phyloP scores from a whole-genome alignment of 1,140 invertebrate genomes.

The Rhyzopertha dominica region DNA sequence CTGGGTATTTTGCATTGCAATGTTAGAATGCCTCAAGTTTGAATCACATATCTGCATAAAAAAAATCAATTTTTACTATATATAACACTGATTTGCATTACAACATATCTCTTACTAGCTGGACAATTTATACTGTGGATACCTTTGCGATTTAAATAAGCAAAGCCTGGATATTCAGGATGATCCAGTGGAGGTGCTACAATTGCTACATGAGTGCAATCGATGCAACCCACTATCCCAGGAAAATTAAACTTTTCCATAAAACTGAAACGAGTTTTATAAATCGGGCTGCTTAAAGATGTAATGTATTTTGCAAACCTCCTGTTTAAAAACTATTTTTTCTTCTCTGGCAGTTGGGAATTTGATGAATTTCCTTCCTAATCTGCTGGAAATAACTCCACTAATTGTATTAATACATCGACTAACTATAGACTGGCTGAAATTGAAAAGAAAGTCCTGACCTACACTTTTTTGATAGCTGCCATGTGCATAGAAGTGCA shows the following conservation, averaged over 20 bases:
- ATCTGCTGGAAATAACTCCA: no score
- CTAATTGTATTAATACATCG: no score
- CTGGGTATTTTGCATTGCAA: conserved; percentile 3
- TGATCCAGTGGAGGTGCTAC: conserved; percentile 10
- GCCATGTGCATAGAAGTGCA: no score
- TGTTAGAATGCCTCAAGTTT: conserved; percentile 1
- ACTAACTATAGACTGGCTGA: no score
- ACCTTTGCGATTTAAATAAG: conserved; percentile 14
- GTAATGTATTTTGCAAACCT: no score
- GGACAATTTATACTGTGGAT: conserved; percentile 19
- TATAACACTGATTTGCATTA: not conserved
- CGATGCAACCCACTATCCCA: conserved; percentile 39
- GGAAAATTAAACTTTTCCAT: conserved; percentile 29
- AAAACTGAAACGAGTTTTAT: no score
- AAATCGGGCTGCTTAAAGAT: no score
- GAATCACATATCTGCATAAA: conserved; percentile 8
- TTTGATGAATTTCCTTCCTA: no score
- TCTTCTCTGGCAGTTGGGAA: no score
- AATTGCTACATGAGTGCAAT: conserved; percentile 41
- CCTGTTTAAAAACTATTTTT: no score
- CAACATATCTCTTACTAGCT: conserved; percentile 10
- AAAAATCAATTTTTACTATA: not conserved
- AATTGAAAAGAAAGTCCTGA: no score
- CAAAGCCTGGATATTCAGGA: conserved; percentile 5
- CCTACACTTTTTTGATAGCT: no score